Conservation (phyloP, 1,140 invertebrate species). For the Drosophila ambigua region DNA sequence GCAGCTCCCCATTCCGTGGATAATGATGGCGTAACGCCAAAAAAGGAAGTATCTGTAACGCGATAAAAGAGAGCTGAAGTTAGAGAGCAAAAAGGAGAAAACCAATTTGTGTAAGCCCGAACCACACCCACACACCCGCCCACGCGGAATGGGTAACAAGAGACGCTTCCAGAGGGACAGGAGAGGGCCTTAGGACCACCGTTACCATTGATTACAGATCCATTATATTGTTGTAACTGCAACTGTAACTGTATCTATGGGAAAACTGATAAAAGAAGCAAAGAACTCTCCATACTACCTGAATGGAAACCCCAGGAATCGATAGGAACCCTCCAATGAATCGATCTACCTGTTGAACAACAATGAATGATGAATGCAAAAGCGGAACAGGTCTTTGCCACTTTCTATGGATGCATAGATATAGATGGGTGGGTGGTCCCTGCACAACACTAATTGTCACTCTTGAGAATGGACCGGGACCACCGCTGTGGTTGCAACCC, state of each 20-base stretch:
- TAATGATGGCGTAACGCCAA: conserved; percentile 60
- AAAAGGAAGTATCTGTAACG: conserved; percentile 67
- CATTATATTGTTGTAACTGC: conserved; percentile 19
- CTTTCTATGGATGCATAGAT: background rate
- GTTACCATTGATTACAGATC: conserved; percentile 15
- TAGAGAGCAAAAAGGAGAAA: background rate
- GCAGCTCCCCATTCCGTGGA: conserved; percentile 5
- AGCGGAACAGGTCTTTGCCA: conserved; percentile 39
- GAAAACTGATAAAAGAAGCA: background rate
- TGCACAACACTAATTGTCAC: conserved; percentile 36
- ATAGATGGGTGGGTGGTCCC: conserved; percentile 25
- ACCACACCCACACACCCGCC: background rate
- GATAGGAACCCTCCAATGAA: conserved; percentile 16
- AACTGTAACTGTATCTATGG: conserved; percentile 28
- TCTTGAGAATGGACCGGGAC: conserved; percentile 15
- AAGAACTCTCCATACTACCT: conserved; percentile 16
- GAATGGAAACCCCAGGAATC: conserved; percentile 1
- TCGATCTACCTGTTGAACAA: conserved; percentile 1
- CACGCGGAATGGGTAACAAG: conserved; percentile 17
- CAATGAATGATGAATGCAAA: conserved; percentile 1
- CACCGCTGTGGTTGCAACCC: no score
- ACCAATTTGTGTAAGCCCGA: conserved; percentile 19
- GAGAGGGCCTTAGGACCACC: conserved; percentile 9
- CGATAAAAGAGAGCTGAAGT: conserved; percentile 12
- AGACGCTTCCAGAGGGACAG: conserved; percentile 2